These are phyloP conservation scores for Caerostris darwini DNA, from an alignment of 1,140 invertebrate genomes.

Conservation along the genomic window DNA sequence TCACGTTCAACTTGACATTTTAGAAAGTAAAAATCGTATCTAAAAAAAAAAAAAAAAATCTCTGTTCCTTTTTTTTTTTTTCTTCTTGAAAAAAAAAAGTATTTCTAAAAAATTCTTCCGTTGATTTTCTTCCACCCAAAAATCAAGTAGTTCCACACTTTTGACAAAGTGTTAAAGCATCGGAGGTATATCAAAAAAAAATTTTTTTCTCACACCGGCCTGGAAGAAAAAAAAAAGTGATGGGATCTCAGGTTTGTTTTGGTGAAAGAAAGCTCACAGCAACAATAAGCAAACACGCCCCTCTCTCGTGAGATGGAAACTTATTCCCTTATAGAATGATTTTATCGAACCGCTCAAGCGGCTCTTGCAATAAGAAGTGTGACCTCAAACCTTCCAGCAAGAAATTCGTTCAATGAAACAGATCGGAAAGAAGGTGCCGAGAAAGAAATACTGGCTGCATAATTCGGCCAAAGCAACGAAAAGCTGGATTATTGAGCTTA, in stretches of 20 bases:
- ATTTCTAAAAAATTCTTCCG: slow-evolving; percentile 26
- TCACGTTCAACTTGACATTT: not conserved
- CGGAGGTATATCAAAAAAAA: slow-evolving; percentile 26
- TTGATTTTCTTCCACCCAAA: slow-evolving; percentile 42
- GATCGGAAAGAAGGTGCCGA: slow-evolving; percentile 17
- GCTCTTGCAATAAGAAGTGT: slow-evolving; percentile 18
- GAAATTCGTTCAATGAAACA: slow-evolving; percentile 46
- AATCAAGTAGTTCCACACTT: slow-evolving; percentile 75
- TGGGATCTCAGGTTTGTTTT: slow-evolving; percentile 71
- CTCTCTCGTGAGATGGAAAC: slow-evolving; percentile 55
- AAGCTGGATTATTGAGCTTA: not conserved
- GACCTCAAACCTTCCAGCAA: slow-evolving; percentile 59
- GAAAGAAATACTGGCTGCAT: slow-evolving; percentile 24
- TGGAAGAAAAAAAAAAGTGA: slow-evolving; percentile 45
- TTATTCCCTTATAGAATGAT: slow-evolving; percentile 68
- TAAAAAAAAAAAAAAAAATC: not conserved
- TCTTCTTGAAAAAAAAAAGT: not conserved
- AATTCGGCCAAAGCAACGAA: slow-evolving; percentile 5
- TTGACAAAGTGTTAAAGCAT: slow-evolving; percentile 74
- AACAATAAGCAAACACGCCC: slow-evolving; percentile 74
- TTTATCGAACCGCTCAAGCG: slow-evolving; percentile 70
- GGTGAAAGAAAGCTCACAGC: slow-evolving; percentile 47
- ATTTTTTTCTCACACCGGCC: slow-evolving; percentile 37
- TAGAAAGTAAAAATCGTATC: not conserved
- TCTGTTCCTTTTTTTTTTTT: not conserved